Conservation (phyloP, 1,140 invertebrate genomes). For the Stegodyphus mimosarum region DNA sequence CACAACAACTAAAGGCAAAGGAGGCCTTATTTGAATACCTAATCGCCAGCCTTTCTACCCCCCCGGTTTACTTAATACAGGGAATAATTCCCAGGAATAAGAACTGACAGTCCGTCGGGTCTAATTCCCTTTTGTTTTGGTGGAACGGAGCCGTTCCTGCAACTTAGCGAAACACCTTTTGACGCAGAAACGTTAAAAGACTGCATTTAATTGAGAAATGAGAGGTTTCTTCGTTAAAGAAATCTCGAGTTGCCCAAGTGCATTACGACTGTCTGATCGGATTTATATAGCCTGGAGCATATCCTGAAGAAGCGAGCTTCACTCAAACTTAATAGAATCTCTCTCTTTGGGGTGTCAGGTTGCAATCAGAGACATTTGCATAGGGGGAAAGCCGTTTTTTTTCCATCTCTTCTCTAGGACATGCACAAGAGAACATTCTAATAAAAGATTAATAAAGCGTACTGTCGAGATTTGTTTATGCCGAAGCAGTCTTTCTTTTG, state of each 20-base stretch:
- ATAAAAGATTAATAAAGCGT: conserved; percentile 56
- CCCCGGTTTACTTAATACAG: conserved; percentile 8
- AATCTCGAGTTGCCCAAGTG: conserved; percentile 52
- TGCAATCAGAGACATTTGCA: conserved; percentile 57
- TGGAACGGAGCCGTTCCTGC: neutral
- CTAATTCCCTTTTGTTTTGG: conserved; percentile 56
- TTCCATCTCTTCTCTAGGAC: conserved; percentile 6
- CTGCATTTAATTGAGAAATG: conserved; percentile 57
- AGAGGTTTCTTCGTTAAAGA: conserved; percentile 49
- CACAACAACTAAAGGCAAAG: neutral
- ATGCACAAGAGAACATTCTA: conserved; percentile 37
- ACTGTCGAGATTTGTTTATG: conserved; percentile 3
- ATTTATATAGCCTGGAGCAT: conserved; percentile 16
- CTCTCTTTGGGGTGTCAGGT: conserved; percentile 42
- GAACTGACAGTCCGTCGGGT: conserved; percentile 47
- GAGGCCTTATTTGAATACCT: conserved; percentile 38
- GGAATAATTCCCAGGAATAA: conserved; percentile 54
- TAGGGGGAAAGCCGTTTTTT: neutral
- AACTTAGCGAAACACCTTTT: conserved; percentile 39
- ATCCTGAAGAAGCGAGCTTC: conserved; percentile 3
- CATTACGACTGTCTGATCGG: conserved; percentile 57
- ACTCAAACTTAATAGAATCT: conserved; percentile 58
- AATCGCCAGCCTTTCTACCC: conserved; percentile 15
- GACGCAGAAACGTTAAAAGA: conserved; percentile 23
- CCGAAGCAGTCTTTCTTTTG: neutral